Conservation (phyloP, 1,140 invertebrate genomes). For the Cyclargus thomasi region DNA sequence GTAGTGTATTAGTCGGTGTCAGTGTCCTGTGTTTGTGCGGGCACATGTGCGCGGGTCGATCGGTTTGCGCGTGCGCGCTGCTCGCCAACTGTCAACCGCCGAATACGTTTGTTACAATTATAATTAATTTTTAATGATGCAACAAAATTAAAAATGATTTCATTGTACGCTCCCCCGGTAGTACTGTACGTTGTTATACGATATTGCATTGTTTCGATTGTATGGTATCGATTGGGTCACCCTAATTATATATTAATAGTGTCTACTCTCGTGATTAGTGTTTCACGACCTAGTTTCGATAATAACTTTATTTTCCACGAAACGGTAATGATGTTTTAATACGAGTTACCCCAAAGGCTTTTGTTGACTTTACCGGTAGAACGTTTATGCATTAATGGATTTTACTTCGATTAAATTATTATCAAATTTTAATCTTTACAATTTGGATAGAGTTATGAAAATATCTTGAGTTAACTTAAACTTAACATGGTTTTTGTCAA, state of each 20-base stretch:
- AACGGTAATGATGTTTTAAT: not conserved
- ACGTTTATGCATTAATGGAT: not conserved
- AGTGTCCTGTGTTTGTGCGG: slow-evolving; percentile 52
- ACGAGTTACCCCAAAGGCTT: not conserved
- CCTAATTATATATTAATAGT: slow-evolving; percentile 9
- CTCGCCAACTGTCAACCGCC: slow-evolving; percentile 40
- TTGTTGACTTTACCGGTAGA: not conserved
- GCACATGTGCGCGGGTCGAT: slow-evolving; percentile 66
- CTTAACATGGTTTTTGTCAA: too few species aligned
- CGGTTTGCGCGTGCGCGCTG: slow-evolving; percentile 47
- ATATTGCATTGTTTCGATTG: not conserved
- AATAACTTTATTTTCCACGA: slow-evolving; percentile 16
- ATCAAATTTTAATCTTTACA: too few species aligned
- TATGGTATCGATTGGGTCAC: not conserved
- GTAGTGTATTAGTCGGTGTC: slow-evolving; percentile 25
- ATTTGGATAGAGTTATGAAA: too few species aligned
- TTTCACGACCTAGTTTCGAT: slow-evolving; percentile 8
- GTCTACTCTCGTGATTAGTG: not conserved
- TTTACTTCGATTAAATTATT: not conserved
- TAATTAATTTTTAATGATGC: slow-evolving; percentile 16
- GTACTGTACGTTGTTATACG: not conserved
- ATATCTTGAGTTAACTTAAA: too few species aligned
- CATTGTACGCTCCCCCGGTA: not conserved
- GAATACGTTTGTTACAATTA: slow-evolving; percentile 14
- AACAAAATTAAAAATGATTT: not conserved